Conservation (phyloP, 2,113 vertebrate genomes). For the Apteryx owenii region DNA sequence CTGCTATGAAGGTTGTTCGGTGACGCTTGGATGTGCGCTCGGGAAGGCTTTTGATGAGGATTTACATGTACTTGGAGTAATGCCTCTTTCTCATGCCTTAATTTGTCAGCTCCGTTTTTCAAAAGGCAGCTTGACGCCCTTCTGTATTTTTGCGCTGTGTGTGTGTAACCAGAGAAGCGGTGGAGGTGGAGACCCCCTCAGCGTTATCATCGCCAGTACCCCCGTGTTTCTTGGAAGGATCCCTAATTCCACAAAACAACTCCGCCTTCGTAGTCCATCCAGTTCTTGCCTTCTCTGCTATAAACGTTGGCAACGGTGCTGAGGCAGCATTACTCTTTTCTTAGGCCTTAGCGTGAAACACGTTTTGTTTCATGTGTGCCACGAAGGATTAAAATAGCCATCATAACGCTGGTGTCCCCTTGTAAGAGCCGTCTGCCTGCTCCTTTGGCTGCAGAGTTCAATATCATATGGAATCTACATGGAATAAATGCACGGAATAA, state of each 20-base stretch:
- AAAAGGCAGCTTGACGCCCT: neutral
- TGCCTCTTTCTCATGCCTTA: neutral
- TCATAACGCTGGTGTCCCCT: neutral
- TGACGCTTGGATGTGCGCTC: neutral
- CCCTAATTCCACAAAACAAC: neutral
- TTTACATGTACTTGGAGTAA: neutral
- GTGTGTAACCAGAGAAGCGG: neutral
- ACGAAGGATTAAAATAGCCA: accelerated
- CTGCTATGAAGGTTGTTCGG: neutral
- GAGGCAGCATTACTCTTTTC: neutral
- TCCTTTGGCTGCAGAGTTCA: neutral
- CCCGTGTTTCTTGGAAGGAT: neutral
- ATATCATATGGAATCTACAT: too few species aligned
- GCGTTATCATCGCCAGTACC: accelerated
- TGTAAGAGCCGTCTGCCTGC: too few species aligned
- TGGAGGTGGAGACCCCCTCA: neutral
- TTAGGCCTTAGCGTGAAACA: neutral
- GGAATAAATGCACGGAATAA: neutral
- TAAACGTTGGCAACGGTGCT: neutral
- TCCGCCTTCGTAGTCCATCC: accelerated
- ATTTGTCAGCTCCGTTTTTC: neutral
- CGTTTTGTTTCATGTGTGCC: neutral
- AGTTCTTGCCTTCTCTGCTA: neutral
- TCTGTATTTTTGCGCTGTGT: neutral
- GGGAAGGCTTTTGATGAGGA: neutral